These are phyloP conservation scores for Diadema setosum DNA, from an alignment of 35 echinoderm and acorn worm genomes.

Conservation along the genomic window DNA sequence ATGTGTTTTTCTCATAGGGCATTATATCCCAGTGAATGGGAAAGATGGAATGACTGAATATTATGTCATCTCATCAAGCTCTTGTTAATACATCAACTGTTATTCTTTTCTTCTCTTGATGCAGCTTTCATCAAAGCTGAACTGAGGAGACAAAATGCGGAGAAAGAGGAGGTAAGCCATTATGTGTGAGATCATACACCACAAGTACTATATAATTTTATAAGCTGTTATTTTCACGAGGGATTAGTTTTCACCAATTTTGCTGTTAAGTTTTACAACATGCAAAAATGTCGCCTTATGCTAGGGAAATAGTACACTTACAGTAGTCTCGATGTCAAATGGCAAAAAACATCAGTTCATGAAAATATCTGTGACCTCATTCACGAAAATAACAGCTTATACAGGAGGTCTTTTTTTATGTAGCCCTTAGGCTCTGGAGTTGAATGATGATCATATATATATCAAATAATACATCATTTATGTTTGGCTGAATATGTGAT, in stretches of 20 bases:
- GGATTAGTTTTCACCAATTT: background rate
- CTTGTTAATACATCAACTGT: background rate
- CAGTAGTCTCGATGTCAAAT: background rate
- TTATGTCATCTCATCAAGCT: background rate
- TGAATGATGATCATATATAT: too few relatives aligned
- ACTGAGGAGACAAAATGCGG: constrained; percentile 65
- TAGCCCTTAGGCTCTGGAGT: too few relatives aligned
- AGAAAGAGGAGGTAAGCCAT: constrained; percentile 44
- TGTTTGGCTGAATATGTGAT: too few relatives aligned
- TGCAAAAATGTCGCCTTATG: background rate
- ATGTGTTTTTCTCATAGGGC: too few relatives aligned
- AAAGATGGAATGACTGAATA: background rate
- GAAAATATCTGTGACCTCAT: background rate
- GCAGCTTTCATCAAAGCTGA: constrained; percentile 74
- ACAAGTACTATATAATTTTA: too few relatives aligned
- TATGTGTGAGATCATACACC: background rate
- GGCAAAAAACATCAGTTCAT: background rate
- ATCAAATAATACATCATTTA: too few relatives aligned
- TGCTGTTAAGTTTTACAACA: background rate
- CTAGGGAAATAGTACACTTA: background rate
- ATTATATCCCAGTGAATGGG: background rate
- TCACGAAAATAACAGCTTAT: too few relatives aligned
- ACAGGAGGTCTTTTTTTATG: too few relatives aligned
- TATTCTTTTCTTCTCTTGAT: background rate
- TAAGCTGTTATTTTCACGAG: background rate